Evolutionary conservation across 2,888 invertebrate species (phyloP).

Genomic region (Colletes collaris): DNA sequence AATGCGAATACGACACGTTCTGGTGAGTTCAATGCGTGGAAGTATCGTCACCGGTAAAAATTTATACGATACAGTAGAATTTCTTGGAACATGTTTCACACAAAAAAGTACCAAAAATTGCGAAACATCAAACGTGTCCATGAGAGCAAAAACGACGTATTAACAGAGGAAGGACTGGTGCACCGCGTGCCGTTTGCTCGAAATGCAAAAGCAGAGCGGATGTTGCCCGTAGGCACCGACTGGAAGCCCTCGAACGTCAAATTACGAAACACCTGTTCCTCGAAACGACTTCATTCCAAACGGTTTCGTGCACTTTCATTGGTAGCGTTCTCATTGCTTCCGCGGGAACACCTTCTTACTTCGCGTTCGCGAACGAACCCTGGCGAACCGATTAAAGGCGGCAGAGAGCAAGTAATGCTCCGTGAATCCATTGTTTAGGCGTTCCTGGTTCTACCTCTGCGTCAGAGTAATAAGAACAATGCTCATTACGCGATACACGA

Average conservation of each 20-base stretch:
- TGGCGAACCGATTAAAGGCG: slow-evolving; percentile 60
- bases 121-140: not conserved
- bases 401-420: slow-evolving; percentile 59
- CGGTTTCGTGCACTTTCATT: slow-evolving; percentile 43
- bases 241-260: slow-evolving; percentile 66
- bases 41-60: too few species aligned
- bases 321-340: slow-evolving; percentile 21
- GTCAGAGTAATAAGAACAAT: slow-evolving; percentile 39
- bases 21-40: not conserved
- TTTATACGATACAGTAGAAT: too few species aligned
- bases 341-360: slow-evolving; percentile 22
- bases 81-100: too few species aligned
- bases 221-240: slow-evolving; percentile 63
- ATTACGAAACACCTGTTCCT: slow-evolving; percentile 80
- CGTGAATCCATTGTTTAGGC: slow-evolving; percentile 52
- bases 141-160: not conserved
- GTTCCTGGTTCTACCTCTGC: slow-evolving; percentile 17
- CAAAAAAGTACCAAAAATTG: not conserved
- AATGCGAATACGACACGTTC: too few species aligned
- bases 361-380: slow-evolving; percentile 25
- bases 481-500: slow-evolving; percentile 31
- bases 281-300: slow-evolving; percentile 75
- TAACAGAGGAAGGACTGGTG: not conserved
- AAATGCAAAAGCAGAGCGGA: slow-evolving; percentile 61
- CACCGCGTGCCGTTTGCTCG: slow-evolving; percentile 1